These are phyloP conservation scores for Drosophila hamatofila DNA, from an alignment of 2,888 invertebrate genomes.

Conservation along the genomic window DNA sequence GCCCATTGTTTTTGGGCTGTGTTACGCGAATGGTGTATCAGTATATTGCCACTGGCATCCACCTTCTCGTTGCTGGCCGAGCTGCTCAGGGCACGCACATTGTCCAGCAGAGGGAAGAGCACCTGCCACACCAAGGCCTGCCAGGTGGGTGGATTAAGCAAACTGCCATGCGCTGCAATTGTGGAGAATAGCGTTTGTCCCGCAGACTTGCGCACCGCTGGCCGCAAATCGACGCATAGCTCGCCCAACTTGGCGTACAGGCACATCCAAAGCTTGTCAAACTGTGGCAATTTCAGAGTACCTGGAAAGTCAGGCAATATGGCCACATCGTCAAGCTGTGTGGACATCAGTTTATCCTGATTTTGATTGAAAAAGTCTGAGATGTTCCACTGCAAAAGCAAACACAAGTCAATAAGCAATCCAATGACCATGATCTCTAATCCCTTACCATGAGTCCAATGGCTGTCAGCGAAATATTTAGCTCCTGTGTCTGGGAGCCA, in stretches of 20 bases:
- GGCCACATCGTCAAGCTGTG: conserved; percentile 90
- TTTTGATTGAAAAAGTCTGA: conserved; percentile 99
- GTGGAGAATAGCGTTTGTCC: conserved; percentile 99
- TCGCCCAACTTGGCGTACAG: conserved; percentile 94
- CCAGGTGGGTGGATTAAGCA: conserved; percentile 96
- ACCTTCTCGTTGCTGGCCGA: conserved; percentile 90
- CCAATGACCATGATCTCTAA: background rate
- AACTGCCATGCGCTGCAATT: conserved; percentile 96
- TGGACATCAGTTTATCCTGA: conserved; percentile 92
- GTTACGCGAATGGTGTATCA: conserved; percentile 99
- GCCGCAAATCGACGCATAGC: conserved; percentile 96
- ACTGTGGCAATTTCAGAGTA: conserved; percentile 93
- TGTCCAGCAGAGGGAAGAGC: conserved; percentile 96
- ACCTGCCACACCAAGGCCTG: conserved; percentile 97
- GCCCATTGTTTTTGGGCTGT: conserved; percentile 99
- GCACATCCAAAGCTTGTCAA: conserved; percentile 98
- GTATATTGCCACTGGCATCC: conserved; percentile 95
- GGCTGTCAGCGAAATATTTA: conserved; percentile 98
- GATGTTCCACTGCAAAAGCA: conserved; percentile 95
- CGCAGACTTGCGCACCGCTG: conserved; percentile 98
- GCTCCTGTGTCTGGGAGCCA: conserved; percentile 97
- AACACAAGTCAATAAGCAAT: background rate
- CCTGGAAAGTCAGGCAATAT: conserved; percentile 94
- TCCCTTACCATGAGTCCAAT: conserved; percentile 95
- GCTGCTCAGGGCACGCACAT: conserved; percentile 90